A percentile compares a stretch with the other conserved stretches of the same genome.
These are phyloP conservation scores for Cephus pygmeus DNA, from an alignment of 2,888 invertebrate species.

Conservation along the genomic window DNA sequence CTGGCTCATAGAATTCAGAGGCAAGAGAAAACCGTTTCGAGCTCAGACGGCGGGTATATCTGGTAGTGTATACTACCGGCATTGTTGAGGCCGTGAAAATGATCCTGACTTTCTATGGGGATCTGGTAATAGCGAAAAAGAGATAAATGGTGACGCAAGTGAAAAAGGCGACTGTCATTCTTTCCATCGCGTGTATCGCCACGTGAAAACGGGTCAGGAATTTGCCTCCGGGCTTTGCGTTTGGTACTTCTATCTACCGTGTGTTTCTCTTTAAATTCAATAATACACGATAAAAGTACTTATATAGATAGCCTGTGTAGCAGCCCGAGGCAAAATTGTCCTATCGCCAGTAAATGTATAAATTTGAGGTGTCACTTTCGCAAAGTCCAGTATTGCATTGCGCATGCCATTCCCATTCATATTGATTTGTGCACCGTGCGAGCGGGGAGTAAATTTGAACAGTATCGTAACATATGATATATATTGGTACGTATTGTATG, in stretches of 20 bases:
- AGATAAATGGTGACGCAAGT: not conserved
- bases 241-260: no score
- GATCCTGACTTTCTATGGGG: no score
- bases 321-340: not conserved
- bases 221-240: no score
- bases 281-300: constrained; percentile 9
- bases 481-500: not conserved
- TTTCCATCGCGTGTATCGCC: not conserved
- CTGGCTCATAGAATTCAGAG: not conserved
- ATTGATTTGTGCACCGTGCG: constrained; percentile 51
- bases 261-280: constrained; percentile 15
- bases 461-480: constrained; percentile 12
- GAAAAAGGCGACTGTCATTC: not conserved
- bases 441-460: constrained; percentile 18
- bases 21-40: not conserved
- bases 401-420: constrained; percentile 57
- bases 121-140: not conserved
- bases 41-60: not conserved
- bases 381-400: constrained; percentile 48
- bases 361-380: constrained; percentile 45
- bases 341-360: constrained; percentile 24
- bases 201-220: not conserved
- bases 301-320: not conserved
- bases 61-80: not conserved
- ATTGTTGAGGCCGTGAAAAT: not conserved